Base-by-base conservation (phyloP, 1,140 invertebrate species). In the Psilanteris sp. region DNA sequence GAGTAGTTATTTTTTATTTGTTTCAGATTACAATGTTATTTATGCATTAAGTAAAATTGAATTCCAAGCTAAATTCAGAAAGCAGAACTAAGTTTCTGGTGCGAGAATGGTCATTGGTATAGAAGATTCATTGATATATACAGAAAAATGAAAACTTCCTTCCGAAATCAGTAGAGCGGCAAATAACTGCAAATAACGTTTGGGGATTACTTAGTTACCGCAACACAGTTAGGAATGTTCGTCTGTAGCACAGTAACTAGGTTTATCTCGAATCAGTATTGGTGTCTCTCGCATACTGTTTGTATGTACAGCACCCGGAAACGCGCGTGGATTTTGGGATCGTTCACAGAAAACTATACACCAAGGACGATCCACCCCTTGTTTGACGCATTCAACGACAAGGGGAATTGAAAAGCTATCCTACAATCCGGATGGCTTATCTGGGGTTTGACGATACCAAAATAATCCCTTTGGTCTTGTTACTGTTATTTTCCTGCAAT, bases 161-260 rank as follows among this genome's bases (percentile, higher is more conserved):
- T 16, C 26, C 15, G 16, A 36, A 74, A 61, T 55, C 79, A 81
- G 39, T 70, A 79, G 75, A 85, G 76, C 85, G 85, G 83, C 75
- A 87, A 87, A 87, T 87, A 87, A 87, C 84, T 81, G 75, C 85
- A 85, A 87, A 85, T 87, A 87, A 87, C 81, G 81, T 85, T 85
- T 77, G 81, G 77, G 83, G 85, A 87, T 87, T 87, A 87, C 83
- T 84, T 85, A 85, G 84, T 87, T 87, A 87, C 85, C 82, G 82
- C 81, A 83, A 81, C 83, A 83, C 76, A 83, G 79, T 82, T 82
- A 83, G 77, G 74, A 54, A 66, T 24, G 24, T 61, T 61, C 61
- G 71, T 76, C 70, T 57, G 70, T 70, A 48, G 55, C 57, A 61
- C 64, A 75, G 80, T 83, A 81, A 83, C 79, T 80, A 81, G 78